Evolutionary conservation across 2,888 invertebrate species (phyloP).

Genomic region (Drosophila tanythrix): DNA sequence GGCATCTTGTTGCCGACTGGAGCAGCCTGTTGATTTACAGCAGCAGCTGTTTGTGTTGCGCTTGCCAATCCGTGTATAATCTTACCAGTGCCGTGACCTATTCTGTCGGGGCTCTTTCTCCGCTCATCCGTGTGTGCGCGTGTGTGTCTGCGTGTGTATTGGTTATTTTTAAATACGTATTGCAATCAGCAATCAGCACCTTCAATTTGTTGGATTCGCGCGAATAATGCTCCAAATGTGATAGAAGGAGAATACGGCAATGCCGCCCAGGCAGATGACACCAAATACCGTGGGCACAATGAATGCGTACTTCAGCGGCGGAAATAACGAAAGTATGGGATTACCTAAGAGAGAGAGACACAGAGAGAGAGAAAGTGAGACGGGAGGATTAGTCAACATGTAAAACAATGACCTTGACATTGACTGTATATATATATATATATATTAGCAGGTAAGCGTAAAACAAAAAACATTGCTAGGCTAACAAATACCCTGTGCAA

Average conservation of each 20-base stretch:
- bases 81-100: slow-evolving; percentile 34
- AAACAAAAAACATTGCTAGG: neutral
- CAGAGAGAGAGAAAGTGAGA: slow-evolving; percentile 5
- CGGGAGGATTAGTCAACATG: slow-evolving; percentile 11
- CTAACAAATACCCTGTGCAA: slow-evolving; percentile 7
- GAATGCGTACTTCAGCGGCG: slow-evolving; percentile 87
- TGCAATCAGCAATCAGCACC: neutral
- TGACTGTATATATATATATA: slow-evolving; percentile 24
- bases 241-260: slow-evolving; percentile 88
- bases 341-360: slow-evolving; percentile 84
- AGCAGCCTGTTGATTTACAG: slow-evolving; percentile 32
- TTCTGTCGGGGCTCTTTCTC: slow-evolving; percentile 22
- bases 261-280: slow-evolving; percentile 88
- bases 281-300: slow-evolving; percentile 87
- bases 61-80: slow-evolving; percentile 39
- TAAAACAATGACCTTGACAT: slow-evolving; percentile 55
- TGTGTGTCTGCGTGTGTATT: neutral
- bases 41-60: neutral
- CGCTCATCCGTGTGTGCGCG: slow-evolving; percentile 9
- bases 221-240: slow-evolving; percentile 85
- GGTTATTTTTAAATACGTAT: slow-evolving; percentile 8
- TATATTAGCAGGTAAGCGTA: slow-evolving; percentile 15
- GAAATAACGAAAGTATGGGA: slow-evolving; percentile 86
- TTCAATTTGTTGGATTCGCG: slow-evolving; percentile 36
- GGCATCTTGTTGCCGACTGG: slow-evolving; percentile 83